Percentiles rank a stretch among this genome's conserved stretches.
Evolutionary conservation across 2,888 invertebrate genomes (phyloP).

Genomic region (Escarpia spicata): DNA sequence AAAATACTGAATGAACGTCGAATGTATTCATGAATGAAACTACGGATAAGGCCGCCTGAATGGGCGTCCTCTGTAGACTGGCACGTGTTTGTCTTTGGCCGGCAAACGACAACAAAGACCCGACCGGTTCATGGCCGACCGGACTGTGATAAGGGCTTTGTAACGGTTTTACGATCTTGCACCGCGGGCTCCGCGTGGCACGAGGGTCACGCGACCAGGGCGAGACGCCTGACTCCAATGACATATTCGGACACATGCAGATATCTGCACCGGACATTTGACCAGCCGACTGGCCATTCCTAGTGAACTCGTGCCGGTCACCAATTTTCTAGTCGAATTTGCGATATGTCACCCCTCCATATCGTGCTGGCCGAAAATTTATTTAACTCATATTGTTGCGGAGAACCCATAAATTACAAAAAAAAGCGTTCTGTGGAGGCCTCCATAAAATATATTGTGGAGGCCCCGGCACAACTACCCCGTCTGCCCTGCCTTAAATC

Average conservation of each 20-base stretch:
- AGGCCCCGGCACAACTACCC: no score
- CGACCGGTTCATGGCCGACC: neutral
- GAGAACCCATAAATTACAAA: no score
- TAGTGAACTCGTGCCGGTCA: neutral
- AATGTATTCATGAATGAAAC: neutral
- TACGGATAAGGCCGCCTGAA: neutral
- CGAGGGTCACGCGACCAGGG: neutral
- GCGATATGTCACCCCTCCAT: neutral
- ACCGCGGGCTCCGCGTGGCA: neutral
- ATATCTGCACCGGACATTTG: neutral
- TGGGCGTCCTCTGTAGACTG: neutral
- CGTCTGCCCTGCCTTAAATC: no score
- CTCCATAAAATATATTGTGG: no score
- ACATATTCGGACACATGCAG: neutral
- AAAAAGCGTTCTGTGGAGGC: no score
- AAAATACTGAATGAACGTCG: neutral
- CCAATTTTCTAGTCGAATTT: neutral
- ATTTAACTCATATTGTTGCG: no score
- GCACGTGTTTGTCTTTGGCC: neutral
- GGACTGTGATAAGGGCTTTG: neutral
- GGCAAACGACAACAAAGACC: neutral
- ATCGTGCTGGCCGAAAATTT: neutral
- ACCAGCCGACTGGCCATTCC: neutral
- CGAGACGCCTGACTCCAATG: neutral
- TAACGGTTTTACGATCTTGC: neutral